phyloP scores from a whole-genome alignment of 2,113 vertebrate genomes.

The Chaenogobius annularis region DNA sequence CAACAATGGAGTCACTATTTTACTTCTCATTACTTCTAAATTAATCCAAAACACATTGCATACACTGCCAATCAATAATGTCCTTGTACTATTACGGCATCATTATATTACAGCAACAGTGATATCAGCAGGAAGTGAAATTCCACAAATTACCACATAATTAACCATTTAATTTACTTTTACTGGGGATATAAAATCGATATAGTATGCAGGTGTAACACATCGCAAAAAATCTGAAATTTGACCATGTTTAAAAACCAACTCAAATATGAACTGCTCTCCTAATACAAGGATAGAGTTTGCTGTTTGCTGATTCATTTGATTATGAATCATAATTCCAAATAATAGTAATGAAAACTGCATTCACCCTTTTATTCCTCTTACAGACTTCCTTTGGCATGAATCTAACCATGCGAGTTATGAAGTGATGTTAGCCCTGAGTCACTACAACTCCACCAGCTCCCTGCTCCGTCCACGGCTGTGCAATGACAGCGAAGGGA shows the following conservation, averaged over 20 bases:
- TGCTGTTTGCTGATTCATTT: too few species aligned
- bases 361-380: constrained; percentile 1
- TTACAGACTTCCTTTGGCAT: constrained; percentile 40
- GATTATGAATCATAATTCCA: too few species aligned
- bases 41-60: neutral
- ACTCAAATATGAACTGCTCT: neutral
- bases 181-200: neutral
- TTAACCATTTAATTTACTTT: neutral
- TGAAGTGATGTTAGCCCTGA: constrained; percentile 64
- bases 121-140: neutral
- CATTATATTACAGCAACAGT: too few species aligned
- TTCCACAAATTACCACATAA: neutral
- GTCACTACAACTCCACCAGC: constrained; percentile 57
- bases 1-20: neutral
- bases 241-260: neutral
- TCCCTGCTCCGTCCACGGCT: constrained; percentile 22
- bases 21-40: neutral
- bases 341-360: too few species aligned
- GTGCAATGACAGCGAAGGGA: constrained; percentile 47
- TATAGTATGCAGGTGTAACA: neutral
- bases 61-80: neutral
- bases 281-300: too few species aligned
- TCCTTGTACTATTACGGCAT: neutral
- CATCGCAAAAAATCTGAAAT: neutral
- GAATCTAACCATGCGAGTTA: constrained; percentile 17